Conservation (phyloP, 2,113 vertebrate genomes). For the Rhagologus leucostigma region DNA sequence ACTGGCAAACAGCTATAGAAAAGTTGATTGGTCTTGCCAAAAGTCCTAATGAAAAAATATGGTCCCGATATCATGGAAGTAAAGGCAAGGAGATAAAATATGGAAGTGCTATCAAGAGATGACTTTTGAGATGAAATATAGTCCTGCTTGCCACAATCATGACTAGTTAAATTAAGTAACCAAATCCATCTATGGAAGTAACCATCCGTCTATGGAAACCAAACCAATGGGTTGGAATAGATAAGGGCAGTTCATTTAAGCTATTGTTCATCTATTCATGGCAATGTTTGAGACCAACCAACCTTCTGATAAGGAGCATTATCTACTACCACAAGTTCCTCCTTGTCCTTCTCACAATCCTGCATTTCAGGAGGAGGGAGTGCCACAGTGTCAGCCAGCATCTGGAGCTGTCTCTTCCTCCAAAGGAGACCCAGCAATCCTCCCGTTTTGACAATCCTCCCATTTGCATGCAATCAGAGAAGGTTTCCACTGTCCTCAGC, state of each 20-base stretch:
- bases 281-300: neutral
- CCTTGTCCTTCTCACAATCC: neutral
- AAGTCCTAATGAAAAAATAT: neutral
- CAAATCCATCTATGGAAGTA: too few relatives aligned
- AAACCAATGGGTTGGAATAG: neutral
- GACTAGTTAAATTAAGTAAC: neutral
- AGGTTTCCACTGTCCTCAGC: neutral
- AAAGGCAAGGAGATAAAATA: neutral
- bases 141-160: neutral
- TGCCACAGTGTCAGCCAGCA: neutral
- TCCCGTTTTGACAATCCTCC: neutral
- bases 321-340: neutral
- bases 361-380: neutral
- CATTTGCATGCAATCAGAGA: neutral
- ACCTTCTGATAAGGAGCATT: neutral
- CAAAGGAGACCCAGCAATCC: neutral
- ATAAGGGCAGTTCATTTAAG: neutral
- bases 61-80: neutral
- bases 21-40: neutral
- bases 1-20: neutral
- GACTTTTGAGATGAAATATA: neutral
- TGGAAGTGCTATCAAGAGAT: neutral
- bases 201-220: too few relatives aligned
- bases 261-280: neutral
- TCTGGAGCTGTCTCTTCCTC: neutral